These are phyloP conservation scores for Oophaga pumilio DNA, from an alignment of 2,113 vertebrate species.

Conservation along the genomic window DNA sequence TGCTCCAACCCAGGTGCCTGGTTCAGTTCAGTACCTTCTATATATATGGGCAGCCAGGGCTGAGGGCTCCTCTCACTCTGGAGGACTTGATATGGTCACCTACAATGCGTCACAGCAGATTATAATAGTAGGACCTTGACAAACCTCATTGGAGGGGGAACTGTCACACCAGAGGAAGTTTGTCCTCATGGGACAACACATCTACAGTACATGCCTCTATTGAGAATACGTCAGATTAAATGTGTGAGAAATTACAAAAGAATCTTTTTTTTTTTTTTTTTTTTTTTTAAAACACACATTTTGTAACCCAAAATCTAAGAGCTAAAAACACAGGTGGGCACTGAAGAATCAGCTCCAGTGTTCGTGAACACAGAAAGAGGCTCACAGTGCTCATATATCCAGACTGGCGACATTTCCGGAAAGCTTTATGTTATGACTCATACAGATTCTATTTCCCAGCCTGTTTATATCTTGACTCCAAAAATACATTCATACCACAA, in stretches of 20 bases:
- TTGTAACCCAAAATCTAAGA: background rate
- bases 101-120: no score
- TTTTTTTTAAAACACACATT: background rate
- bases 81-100: no score
- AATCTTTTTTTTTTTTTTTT: no score
- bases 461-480: slow-evolving; percentile 42
- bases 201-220: background rate
- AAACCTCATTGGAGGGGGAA: no score
- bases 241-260: background rate
- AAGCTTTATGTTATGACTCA: slow-evolving; percentile 43
- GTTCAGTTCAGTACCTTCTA: no score
- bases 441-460: slow-evolving; percentile 32
- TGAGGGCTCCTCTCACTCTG: no score
- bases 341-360: background rate
- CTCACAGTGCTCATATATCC: slow-evolving; percentile 7
- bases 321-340: background rate
- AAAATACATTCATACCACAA: slow-evolving; percentile 31
- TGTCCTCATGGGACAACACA: background rate
- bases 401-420: slow-evolving; percentile 41
- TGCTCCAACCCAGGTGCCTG: no score
- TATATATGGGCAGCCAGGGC: no score
- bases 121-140: no score
- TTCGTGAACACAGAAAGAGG: background rate
- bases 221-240: background rate
- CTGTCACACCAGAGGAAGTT: background rate